These are phyloP conservation scores for Aurelia sp. DNA, from an alignment of 30 jellyfish, hydroid and myxozoan species.

Conservation along the genomic window DNA sequence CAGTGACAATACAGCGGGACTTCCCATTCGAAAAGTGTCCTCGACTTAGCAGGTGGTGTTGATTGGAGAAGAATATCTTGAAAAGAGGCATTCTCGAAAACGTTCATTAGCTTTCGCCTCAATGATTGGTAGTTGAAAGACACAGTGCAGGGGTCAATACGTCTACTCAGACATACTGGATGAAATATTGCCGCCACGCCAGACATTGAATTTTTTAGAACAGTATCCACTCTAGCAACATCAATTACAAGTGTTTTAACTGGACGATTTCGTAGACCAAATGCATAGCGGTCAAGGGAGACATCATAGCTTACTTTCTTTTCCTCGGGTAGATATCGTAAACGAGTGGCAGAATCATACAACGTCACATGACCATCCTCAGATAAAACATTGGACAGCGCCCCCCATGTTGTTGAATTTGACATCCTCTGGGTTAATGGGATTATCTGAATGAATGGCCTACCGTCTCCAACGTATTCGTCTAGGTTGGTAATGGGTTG, in stretches of 20 bases:
- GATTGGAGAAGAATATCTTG: background rate
- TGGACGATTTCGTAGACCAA: background rate
- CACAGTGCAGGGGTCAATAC: conserved; percentile 3
- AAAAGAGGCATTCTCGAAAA: background rate
- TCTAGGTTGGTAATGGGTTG: background rate
- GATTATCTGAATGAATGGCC: background rate
- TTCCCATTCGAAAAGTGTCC: background rate
- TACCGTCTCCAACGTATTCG: background rate
- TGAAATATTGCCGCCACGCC: conserved; percentile 31
- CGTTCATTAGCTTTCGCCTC: background rate
- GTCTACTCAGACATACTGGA: background rate
- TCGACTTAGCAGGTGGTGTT: background rate
- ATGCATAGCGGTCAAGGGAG: background rate
- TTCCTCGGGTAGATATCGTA: background rate
- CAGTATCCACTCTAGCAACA: conserved; percentile 2
- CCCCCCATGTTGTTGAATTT: background rate
- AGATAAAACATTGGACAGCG: conserved; percentile 6
- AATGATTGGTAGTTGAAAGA: background rate
- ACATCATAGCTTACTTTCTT: conserved; percentile 13
- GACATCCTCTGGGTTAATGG: background rate
- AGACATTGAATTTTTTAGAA: background rate
- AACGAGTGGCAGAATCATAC: conserved; percentile 13
- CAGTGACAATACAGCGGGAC: conserved; percentile 29
- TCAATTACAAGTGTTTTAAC: background rate
- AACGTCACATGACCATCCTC: conserved; percentile 7